Evolutionary conservation across 2,113 vertebrate species (phyloP).

Genomic region (Alaudala cheleensis): DNA sequence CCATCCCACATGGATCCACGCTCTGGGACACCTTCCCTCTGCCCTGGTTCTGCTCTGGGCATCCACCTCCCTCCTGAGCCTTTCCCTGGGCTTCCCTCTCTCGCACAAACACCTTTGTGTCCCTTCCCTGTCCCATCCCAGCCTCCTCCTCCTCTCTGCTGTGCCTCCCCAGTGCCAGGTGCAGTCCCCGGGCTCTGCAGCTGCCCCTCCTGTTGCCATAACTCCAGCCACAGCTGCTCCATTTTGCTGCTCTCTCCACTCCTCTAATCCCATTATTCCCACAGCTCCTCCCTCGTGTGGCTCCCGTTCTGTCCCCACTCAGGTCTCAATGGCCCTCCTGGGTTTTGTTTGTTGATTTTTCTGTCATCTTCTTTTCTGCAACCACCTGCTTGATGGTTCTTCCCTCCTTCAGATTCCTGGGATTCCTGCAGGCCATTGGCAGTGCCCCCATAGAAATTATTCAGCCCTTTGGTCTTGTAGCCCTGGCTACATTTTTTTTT

Average conservation of each 20-base stretch:
- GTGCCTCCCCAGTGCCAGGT: too few species aligned
- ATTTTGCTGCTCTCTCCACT: neutral
- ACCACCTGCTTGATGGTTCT: neutral
- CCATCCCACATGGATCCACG: neutral
- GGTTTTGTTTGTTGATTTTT: neutral
- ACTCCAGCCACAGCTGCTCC: neutral
- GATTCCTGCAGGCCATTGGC: neutral
- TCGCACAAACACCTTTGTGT: neutral
- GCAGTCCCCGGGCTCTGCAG: neutral
- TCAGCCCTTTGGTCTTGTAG: neutral
- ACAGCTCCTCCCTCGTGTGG: neutral
- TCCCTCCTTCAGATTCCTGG: neutral
- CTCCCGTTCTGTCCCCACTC: neutral
- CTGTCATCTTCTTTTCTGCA: neutral
- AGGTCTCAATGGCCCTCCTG: neutral
- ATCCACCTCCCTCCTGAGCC: neutral
- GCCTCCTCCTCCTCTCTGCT: neutral
- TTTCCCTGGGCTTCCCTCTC: neutral
- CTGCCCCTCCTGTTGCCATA: neutral
- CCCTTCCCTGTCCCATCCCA: too few species aligned
- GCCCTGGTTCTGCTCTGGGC: neutral
- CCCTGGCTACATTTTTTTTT: neutral
- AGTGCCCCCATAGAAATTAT: neutral
- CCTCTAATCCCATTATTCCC: neutral
- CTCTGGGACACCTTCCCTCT: neutral